Evolutionary conservation across 1,140 invertebrate species (phyloP).

Genomic region (Brachionus koreanus): DNA sequence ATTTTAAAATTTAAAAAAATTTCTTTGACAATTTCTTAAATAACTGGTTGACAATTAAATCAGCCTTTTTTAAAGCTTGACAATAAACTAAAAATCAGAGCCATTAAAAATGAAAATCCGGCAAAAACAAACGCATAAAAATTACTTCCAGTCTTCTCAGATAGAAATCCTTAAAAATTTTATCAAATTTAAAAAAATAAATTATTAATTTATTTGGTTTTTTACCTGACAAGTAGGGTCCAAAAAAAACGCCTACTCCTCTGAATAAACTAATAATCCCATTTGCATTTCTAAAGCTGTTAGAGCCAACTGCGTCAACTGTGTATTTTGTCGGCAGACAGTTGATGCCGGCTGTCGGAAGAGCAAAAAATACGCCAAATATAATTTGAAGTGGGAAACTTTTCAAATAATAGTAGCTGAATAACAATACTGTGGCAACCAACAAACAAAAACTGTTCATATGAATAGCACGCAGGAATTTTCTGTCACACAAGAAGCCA

Average conservation of each 20-base stretch:
- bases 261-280: not conserved
- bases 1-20: too few relatives aligned
- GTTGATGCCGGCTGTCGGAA: not conserved
- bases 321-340: not conserved
- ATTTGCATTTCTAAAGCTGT: not conserved
- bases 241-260: not conserved
- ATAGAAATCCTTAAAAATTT: conserved; percentile 2
- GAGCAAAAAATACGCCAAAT: not conserved
- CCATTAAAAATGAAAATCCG: not conserved
- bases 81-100: not conserved
- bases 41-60: too few relatives aligned
- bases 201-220: too few relatives aligned
- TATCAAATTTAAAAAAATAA: too few relatives aligned
- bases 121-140: conserved; percentile 25
- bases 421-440: not conserved
- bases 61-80: not conserved
- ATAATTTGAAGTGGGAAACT: not conserved
- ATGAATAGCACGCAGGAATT: not conserved
- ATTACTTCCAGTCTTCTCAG: not conserved
- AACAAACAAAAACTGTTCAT: conserved; percentile 29
- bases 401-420: not conserved
- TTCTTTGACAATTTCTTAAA: too few relatives aligned
- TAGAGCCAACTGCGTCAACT: not conserved
- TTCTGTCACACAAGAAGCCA: conserved; percentile 63
- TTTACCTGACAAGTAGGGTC: not conserved